These are phyloP conservation scores for Drosophila serrata DNA, from an alignment of 1,140 invertebrate genomes.

Conservation along the genomic window DNA sequence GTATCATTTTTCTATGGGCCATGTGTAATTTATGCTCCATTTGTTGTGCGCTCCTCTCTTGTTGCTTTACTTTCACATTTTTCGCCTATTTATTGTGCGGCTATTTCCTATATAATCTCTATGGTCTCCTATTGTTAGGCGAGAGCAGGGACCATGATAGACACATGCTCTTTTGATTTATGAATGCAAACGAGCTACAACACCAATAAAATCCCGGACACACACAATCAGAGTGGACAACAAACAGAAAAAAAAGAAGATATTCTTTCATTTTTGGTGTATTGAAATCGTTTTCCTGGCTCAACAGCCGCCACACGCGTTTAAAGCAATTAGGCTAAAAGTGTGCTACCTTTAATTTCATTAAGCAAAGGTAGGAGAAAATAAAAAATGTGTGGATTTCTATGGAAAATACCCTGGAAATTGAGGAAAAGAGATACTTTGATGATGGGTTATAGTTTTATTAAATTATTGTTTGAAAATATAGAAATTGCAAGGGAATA, in stretches of 20 bases:
- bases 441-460: not conserved
- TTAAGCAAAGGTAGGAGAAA: constrained; percentile 16
- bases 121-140: constrained; percentile 62
- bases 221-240: constrained; percentile 35
- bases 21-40: constrained; percentile 83
- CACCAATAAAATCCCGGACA: constrained; percentile 36
- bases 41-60: constrained; percentile 56
- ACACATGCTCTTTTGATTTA: constrained; percentile 81
- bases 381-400: not conserved
- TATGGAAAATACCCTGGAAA: constrained; percentile 11
- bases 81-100: constrained; percentile 76
- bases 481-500: not conserved
- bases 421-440: rapidly evolving
- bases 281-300: constrained; percentile 35
- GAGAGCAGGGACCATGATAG: constrained; percentile 59
- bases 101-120: constrained; percentile 79
- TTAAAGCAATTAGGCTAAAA: constrained; percentile 72
- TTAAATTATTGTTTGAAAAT: not conserved
- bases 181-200: constrained; percentile 74
- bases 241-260: constrained; percentile 1
- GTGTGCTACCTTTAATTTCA: constrained; percentile 64
- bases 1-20: constrained; percentile 81
- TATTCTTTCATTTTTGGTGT: constrained; percentile 15
- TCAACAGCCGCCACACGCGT: constrained; percentile 46
- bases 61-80: constrained; percentile 69